phyloP scores from a whole-genome alignment of 2,797 vertebrate genomes.

The Lepidocolaptes lacrymiger region DNA sequence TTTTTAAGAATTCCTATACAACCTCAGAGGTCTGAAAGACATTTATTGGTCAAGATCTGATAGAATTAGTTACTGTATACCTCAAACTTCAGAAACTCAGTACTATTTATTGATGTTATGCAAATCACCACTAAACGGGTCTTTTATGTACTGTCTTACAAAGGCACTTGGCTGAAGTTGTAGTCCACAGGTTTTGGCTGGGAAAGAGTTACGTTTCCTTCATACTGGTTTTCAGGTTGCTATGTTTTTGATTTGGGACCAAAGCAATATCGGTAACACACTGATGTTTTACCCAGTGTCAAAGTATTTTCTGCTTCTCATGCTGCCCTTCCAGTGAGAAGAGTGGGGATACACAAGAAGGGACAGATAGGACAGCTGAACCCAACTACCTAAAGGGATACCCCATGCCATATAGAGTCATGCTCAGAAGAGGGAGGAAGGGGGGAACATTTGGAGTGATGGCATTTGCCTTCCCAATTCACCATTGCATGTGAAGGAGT shows the following conservation, averaged over 20 bases:
- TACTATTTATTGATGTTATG: not conserved
- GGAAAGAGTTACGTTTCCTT: not conserved
- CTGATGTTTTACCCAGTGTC: not conserved
- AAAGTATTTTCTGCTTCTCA: not conserved
- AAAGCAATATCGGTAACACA: not conserved
- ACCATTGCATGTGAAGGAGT: fast-evolving
- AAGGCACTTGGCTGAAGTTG: not conserved
- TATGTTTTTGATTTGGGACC: not conserved
- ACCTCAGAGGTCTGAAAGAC: not conserved
- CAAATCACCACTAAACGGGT: not conserved
- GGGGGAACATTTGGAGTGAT: fast-evolving
- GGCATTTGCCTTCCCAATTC: not conserved
- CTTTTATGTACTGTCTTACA: not conserved
- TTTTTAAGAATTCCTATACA: not conserved
- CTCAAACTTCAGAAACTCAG: not conserved
- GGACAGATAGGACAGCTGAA: not conserved
- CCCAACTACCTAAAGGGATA: not conserved
- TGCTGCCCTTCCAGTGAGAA: fast-evolving
- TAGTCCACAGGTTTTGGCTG: not conserved
- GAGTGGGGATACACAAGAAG: not conserved
- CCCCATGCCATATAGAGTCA: not conserved
- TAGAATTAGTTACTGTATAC: not conserved
- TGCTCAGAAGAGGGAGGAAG: not conserved
- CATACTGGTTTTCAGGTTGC: no score
- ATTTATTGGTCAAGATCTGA: not conserved